Evolutionary conservation across 2,797 vertebrate species (phyloP).

Genomic region (Chiroxiphia lanceolata): DNA sequence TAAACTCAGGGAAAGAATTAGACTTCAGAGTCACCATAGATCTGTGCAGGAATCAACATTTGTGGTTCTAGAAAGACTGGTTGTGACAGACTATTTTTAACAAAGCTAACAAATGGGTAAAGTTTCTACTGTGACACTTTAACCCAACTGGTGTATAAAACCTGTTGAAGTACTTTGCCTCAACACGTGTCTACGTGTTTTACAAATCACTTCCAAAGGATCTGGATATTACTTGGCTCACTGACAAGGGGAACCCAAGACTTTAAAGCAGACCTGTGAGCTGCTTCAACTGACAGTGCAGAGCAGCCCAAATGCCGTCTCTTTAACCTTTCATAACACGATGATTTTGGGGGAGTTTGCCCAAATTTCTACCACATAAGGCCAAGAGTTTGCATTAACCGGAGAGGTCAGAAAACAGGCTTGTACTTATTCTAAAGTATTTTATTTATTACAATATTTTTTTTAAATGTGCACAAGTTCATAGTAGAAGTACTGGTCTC

Average conservation of each 20-base stretch:
- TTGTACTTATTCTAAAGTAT: too few species aligned
- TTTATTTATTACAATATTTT: too few species aligned
- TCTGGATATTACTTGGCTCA: background rate
- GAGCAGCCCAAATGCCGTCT: background rate
- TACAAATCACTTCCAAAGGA: background rate
- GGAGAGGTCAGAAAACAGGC: background rate
- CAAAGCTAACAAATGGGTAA: background rate
- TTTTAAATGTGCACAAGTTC: too few species aligned
- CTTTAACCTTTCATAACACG: slow-evolving; percentile 72
- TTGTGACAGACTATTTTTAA: background rate
- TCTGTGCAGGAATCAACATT: background rate
- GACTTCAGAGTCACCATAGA: background rate
- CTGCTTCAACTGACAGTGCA: background rate
- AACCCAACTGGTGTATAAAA: background rate
- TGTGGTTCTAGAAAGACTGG: background rate
- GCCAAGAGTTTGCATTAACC: slow-evolving; percentile 84
- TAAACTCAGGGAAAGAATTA: background rate
- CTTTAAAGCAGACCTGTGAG: background rate
- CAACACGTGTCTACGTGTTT: background rate
- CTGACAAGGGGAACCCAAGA: background rate
- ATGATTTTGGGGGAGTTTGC: slow-evolving; percentile 60
- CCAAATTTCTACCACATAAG: slow-evolving; percentile 88
- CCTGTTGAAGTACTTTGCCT: background rate
- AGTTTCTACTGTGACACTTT: background rate
- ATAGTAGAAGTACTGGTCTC: too few species aligned